Percentiles rank a stretch among this genome's conserved stretches.
These are phyloP conservation scores for Silurus lanzhouensis DNA, from an alignment of 2,797 vertebrate species.

Conservation along the genomic window DNA sequence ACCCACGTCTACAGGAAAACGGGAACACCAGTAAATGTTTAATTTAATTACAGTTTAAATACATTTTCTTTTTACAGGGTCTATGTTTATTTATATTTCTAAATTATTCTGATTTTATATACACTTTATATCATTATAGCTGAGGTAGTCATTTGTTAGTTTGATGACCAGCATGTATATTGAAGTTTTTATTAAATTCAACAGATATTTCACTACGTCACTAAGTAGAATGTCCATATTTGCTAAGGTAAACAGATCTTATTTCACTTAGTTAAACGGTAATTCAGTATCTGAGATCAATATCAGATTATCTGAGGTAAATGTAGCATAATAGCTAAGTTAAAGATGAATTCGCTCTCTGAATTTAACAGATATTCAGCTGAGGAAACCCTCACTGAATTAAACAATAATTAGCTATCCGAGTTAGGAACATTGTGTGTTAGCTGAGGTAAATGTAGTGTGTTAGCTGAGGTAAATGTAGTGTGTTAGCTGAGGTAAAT, in stretches of 20 bases:
- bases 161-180: background rate
- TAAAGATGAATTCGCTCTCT: background rate
- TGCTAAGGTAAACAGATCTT: background rate
- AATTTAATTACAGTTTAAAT: background rate
- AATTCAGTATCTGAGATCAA: background rate
- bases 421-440: background rate
- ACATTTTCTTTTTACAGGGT: background rate
- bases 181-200: background rate
- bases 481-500: too few species aligned
- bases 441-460: too few species aligned
- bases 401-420: background rate
- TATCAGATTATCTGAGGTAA: background rate
- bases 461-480: too few species aligned
- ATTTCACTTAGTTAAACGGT: background rate
- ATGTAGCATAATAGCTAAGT: background rate
- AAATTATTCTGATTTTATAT: background rate
- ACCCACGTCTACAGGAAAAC: slow-evolving; percentile 69
- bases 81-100: background rate
- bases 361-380: background rate
- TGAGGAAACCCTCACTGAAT: background rate
- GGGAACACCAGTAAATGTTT: background rate
- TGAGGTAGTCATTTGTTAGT: background rate
- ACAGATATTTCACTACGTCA: background rate
- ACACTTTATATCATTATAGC: background rate
- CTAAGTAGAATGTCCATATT: too few species aligned